phyloP scores from a whole-genome alignment of 2,888 invertebrate genomes.

The Epinotia bilunana region DNA sequence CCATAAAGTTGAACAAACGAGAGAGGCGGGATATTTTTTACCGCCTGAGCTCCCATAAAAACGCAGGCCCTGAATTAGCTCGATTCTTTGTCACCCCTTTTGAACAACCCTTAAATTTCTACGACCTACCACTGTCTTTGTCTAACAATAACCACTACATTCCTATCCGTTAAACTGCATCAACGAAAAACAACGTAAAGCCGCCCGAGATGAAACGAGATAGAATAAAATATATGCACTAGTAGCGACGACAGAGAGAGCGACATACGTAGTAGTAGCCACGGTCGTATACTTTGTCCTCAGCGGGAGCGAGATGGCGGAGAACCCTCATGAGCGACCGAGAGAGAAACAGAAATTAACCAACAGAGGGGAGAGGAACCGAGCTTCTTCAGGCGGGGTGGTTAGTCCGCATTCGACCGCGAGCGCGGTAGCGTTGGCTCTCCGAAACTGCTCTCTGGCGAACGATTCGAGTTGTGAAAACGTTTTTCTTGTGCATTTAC shows the following conservation, averaged over 20 bases:
- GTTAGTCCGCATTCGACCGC: conserved; percentile 83
- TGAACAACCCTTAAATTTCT: conserved; percentile 82
- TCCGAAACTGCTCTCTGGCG: conserved; percentile 57
- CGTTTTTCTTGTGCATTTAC: conserved; percentile 69
- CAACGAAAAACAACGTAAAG: conserved; percentile 83
- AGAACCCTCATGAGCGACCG: conserved; percentile 74
- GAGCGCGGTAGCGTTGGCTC: conserved; percentile 71
- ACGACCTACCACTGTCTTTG: conserved; percentile 83
- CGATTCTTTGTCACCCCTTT: conserved; percentile 84
- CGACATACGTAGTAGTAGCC: conserved; percentile 81
- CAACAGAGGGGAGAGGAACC: conserved; percentile 81
- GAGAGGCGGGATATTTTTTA: conserved; percentile 84
- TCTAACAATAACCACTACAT: conserved; percentile 85
- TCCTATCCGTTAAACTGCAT: conserved; percentile 84
- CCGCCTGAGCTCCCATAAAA: conserved; percentile 82
- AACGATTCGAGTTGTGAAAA: conserved; percentile 78
- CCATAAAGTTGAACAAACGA: conserved; percentile 83
- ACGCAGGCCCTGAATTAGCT: conserved; percentile 83
- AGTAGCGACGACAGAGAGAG: conserved; percentile 80
- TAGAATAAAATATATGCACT: conserved; percentile 84
- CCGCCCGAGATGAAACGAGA: conserved; percentile 84
- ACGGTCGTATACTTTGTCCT: conserved; percentile 72
- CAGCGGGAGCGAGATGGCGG: conserved; percentile 72
- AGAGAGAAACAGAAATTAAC: conserved; percentile 78
- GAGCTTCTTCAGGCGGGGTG: conserved; percentile 84